Evolutionary conservation across 92 coral and sea anemone genomes (phyloP).

Genomic region (Hydrozoanthus gracilis): DNA sequence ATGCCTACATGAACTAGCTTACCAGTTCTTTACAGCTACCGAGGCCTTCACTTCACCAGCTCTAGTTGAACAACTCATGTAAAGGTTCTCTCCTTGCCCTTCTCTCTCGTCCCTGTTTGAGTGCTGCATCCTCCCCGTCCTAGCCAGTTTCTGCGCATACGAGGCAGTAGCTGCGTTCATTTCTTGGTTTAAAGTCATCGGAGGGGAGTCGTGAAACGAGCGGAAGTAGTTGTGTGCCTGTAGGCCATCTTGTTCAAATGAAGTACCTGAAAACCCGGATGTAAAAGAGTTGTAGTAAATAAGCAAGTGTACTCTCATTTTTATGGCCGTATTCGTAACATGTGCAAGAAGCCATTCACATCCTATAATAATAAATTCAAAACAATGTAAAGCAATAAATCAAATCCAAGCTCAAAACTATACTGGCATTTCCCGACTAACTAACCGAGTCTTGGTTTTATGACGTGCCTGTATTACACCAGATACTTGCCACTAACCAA

Average conservation of each 20-base stretch:
- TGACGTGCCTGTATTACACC: no score
- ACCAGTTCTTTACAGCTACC: background rate
- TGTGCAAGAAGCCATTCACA: no score
- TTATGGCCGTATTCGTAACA: no score
- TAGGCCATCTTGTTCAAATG: conserved; percentile 44
- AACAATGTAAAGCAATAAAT: no score
- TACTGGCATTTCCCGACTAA: no score
- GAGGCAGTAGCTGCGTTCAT: conserved; percentile 23
- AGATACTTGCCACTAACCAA: no score
- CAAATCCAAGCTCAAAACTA: no score
- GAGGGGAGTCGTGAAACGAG: conserved; percentile 43
- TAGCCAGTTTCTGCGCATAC: conserved; percentile 39
- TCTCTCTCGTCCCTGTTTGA: background rate
- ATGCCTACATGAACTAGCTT: background rate
- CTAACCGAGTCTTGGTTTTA: no score
- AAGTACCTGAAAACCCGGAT: conserved; percentile 9
- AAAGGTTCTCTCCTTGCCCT: background rate
- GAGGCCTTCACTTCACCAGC: background rate
- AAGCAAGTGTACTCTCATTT: no score
- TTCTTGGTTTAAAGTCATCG: conserved; percentile 29
- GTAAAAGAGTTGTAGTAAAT: no score
- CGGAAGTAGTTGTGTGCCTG: conserved; percentile 51
- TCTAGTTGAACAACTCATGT: background rate
- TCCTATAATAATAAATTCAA: no score
- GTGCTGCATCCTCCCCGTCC: background rate